Evolutionary conservation across 2,888 invertebrate genomes (phyloP), one percentile per base, ranked within the genome.

Genomic region (Cephonodes hylas): DNA sequence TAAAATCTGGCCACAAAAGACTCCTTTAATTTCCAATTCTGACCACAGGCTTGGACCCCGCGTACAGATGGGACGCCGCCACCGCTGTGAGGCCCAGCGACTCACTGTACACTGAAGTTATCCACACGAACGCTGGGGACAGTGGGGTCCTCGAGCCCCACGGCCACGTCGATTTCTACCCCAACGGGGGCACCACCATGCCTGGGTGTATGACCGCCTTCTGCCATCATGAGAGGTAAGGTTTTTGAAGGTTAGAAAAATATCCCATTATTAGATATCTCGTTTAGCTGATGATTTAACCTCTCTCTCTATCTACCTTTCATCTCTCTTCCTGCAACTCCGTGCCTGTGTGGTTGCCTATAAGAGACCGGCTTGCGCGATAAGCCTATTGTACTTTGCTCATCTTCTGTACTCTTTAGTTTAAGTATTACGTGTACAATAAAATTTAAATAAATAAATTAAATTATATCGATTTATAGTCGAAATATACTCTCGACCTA

Each of bases 161-260:
- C 0, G 84, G 65, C 0, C 61, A 83, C 0, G 74, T 69, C 0
- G 84, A 84, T 68, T 79, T 85, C 71, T 84, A 81, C 58, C 84
- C 84, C 3, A 85, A 85, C 60, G 81, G 79, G 0, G 85, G 84
- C 0, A 22, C 27, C 0, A 31, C 5, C 48, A 76, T 77, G 72
- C 83, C 83, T 13, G 85, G 85, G 0, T 85, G 84, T 2, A 1
- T 63, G 2, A 73, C 73, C 0, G 59, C 68, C 0, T 3, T 76
- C 0, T 85, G 85, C 42, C 67, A 79, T 53, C 84, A 84, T 22
- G 61, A 68, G 5, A 82, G 83, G 85, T 84, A 59, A 25, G n/a
- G 22, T 56, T 22, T 10, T 44, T 10, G 10, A 22, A 3, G 7
- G 10, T 7, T 18, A 3, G 20, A 4, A 23, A 2, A 22, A 23